Evolutionary conservation across 2,888 invertebrate genomes (phyloP).

Genomic region (Pachliopta kotzebuea): DNA sequence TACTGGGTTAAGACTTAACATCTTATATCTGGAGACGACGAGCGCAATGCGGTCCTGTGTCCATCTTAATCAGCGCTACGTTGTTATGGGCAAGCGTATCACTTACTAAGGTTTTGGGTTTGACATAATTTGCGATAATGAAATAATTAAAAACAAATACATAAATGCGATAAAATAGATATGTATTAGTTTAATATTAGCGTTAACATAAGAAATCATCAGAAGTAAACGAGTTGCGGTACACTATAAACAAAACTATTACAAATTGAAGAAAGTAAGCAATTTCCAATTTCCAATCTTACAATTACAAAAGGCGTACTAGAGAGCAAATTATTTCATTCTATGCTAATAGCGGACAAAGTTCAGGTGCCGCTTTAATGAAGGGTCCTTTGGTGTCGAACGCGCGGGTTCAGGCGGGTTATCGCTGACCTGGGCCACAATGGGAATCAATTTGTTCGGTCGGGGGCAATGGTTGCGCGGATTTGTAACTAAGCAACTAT

Average conservation of each 20-base stretch:
- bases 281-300: slow-evolving; percentile 8
- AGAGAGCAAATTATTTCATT: slow-evolving; percentile 23
- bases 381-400: slow-evolving; percentile 19
- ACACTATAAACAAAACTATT: background rate
- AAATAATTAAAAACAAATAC: too few species aligned
- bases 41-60: too few species aligned
- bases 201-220: too few species aligned
- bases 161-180: too few species aligned
- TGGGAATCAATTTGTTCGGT: slow-evolving; percentile 28
- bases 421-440: slow-evolving; percentile 22
- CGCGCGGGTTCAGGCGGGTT: slow-evolving; percentile 21
- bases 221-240: background rate
- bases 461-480: slow-evolving; percentile 12
- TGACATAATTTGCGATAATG: too few species aligned
- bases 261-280: too few species aligned
- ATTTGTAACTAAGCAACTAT: background rate
- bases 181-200: too few species aligned
- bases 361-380: slow-evolving; percentile 22
- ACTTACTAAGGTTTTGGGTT: too few species aligned
- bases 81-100: too few species aligned
- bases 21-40: too few species aligned
- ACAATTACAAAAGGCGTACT: slow-evolving; percentile 4
- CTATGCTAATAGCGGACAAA: slow-evolving; percentile 25
- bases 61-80: too few species aligned
- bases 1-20: too few species aligned